Conservation (phyloP, 2,888 invertebrate species). For the Mesochorus sp. region DNA sequence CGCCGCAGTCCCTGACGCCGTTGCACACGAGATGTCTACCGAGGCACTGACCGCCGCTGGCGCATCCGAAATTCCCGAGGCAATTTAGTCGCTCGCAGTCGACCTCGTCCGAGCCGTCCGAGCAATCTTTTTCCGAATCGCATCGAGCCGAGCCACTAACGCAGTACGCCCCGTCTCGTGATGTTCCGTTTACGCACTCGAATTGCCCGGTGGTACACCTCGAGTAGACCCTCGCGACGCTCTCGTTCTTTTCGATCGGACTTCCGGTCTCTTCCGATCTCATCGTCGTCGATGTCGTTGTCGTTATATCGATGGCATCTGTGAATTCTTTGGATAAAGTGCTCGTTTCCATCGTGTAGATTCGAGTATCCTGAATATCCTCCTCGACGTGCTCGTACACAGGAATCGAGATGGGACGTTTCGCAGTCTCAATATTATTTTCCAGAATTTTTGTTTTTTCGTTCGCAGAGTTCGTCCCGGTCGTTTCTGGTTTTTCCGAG, state of each 20-base stretch:
- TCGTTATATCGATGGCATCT: not conserved
- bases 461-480: no score
- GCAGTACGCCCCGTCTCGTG: slow-evolving; percentile 85
- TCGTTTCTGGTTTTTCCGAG: slow-evolving; percentile 49
- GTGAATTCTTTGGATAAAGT: not conserved
- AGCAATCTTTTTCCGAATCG: slow-evolving; percentile 85
- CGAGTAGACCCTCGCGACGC: no score
- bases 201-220: slow-evolving; percentile 85
- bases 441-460: slow-evolving; percentile 45
- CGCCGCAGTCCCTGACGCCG: slow-evolving; percentile 85
- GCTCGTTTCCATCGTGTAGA: slow-evolving; percentile 33
- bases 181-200: slow-evolving; percentile 85
- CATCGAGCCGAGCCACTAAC: slow-evolving; percentile 83
- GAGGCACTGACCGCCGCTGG: slow-evolving; percentile 85
- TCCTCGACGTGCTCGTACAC: slow-evolving; percentile 76
- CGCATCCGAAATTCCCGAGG: slow-evolving; percentile 85
- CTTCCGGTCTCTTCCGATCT: slow-evolving; percentile 2
- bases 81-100: slow-evolving; percentile 84
- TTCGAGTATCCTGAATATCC: slow-evolving; percentile 60
- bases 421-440: no score
- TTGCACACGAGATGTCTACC: slow-evolving; percentile 86
- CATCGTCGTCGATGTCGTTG: not conserved
- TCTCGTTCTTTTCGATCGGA: slow-evolving; percentile 18
- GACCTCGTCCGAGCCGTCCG: slow-evolving; percentile 85
- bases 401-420: slow-evolving; percentile 74